Conservation (phyloP, 2,888 invertebrate genomes). For the Molanna angustata region DNA sequence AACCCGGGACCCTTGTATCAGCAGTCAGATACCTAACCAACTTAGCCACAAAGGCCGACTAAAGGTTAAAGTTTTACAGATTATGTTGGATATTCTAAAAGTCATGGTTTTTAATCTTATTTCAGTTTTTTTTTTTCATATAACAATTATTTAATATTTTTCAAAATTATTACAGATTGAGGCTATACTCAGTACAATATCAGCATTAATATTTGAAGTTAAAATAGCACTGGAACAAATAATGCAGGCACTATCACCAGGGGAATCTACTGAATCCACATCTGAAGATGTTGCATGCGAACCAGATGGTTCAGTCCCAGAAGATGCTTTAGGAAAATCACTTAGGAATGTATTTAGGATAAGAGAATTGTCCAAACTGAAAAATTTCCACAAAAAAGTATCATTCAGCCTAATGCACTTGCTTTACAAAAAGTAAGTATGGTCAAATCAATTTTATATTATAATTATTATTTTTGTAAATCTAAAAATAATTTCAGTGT, state of each 20-base stretch:
- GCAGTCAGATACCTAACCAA: too few relatives aligned
- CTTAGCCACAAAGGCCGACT: too few relatives aligned
- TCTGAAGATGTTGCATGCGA: constrained; percentile 32
- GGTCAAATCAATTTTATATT: too few relatives aligned
- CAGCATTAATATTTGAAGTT: constrained; percentile 20
- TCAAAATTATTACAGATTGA: constrained; percentile 60
- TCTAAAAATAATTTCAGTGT: too few relatives aligned
- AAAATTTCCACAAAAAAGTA: constrained; percentile 55
- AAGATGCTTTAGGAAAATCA: constrained; percentile 35
- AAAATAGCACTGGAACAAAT: constrained; percentile 57
- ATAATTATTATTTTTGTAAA: too few relatives aligned
- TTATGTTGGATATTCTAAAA: too few relatives aligned
- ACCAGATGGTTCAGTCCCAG: constrained; percentile 16
- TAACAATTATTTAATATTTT: too few relatives aligned
- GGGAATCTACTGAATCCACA: constrained; percentile 28
- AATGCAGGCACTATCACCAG: constrained; percentile 46
- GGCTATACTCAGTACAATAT: constrained; percentile 57
- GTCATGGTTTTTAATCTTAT: too few relatives aligned
- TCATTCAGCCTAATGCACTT: constrained; percentile 52
- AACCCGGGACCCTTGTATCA: too few relatives aligned
- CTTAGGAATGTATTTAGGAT: constrained; percentile 48
- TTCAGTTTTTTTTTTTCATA: too few relatives aligned
- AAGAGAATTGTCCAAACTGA: constrained; percentile 54
- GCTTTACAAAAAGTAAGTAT: constrained; percentile 54
- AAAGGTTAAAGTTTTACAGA: too few relatives aligned